phyloP scores from a whole-genome alignment of 2,797 vertebrate species.

The Gymnoscopelus braueri region DNA sequence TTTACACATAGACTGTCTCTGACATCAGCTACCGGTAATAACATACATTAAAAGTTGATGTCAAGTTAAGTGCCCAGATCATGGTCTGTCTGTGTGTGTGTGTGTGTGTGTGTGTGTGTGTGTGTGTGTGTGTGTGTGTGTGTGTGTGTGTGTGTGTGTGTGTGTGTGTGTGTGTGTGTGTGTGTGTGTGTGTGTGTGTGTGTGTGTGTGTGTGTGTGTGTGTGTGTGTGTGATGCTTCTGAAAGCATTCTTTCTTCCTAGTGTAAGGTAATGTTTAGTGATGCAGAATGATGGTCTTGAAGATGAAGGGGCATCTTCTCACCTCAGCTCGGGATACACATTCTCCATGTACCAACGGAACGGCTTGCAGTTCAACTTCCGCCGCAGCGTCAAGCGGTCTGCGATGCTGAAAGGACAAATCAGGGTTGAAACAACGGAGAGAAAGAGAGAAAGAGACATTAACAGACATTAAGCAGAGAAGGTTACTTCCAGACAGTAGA shows the following conservation, averaged over 20 bases:
- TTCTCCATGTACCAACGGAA: slow-evolving; percentile 99
- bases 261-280: neutral
- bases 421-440: neutral
- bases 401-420: slow-evolving; percentile 80
- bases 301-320: slow-evolving; percentile 53
- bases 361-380: slow-evolving; percentile 94
- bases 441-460: neutral
- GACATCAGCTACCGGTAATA: too few species aligned
- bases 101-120: too few species aligned
- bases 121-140: too few species aligned
- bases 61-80: too few species aligned
- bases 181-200: neutral
- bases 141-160: too few species aligned
- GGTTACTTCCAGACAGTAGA: slow-evolving; percentile 4
- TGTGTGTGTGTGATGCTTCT: neutral
- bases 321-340: slow-evolving; percentile 97
- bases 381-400: slow-evolving; percentile 87
- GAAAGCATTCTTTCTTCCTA: neutral
- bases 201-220: neutral
- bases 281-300: neutral
- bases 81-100: too few species aligned
- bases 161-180: too few species aligned
- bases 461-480: neutral
- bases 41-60: too few species aligned
- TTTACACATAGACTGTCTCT: too few species aligned